These are phyloP conservation scores for Myotis findleyi DNA, from an alignment of 2,797 vertebrate genomes.

Conservation along the genomic window DNA sequence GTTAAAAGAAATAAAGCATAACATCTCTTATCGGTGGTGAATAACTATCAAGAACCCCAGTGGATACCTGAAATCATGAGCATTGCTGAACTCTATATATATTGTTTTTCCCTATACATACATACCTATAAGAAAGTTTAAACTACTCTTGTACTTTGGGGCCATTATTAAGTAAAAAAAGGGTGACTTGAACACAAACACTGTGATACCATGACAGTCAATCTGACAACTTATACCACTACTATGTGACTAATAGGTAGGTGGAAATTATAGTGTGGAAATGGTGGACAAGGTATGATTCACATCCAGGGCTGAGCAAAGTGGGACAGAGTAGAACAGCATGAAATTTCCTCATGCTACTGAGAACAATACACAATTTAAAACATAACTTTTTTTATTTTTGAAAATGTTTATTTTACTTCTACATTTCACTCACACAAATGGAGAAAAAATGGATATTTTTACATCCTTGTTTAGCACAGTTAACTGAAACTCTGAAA, in stretches of 20 bases:
- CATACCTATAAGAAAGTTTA: background rate
- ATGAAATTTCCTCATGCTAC: background rate
- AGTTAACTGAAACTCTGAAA: background rate
- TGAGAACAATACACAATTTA: background rate
- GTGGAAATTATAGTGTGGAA: background rate
- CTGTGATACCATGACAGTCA: no score
- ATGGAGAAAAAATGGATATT: background rate
- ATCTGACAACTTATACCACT: background rate
- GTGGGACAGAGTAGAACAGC: background rate
- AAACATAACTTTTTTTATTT: background rate
- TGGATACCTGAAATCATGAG: background rate
- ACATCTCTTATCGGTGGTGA: no score
- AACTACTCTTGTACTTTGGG: no score
- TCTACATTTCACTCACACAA: background rate
- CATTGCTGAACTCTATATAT: background rate
- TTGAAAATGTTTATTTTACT: background rate
- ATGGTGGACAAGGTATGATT: background rate
- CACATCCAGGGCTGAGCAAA: no score
- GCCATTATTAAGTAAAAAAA: background rate
- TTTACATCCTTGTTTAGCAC: background rate
- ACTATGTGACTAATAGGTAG: background rate
- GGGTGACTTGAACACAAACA: background rate
- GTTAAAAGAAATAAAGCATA: background rate
- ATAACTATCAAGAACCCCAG: background rate
- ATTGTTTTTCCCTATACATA: background rate